Base-by-base conservation (phyloP, 2,113 vertebrate genomes). In the Larimichthys polyactis region DNA sequence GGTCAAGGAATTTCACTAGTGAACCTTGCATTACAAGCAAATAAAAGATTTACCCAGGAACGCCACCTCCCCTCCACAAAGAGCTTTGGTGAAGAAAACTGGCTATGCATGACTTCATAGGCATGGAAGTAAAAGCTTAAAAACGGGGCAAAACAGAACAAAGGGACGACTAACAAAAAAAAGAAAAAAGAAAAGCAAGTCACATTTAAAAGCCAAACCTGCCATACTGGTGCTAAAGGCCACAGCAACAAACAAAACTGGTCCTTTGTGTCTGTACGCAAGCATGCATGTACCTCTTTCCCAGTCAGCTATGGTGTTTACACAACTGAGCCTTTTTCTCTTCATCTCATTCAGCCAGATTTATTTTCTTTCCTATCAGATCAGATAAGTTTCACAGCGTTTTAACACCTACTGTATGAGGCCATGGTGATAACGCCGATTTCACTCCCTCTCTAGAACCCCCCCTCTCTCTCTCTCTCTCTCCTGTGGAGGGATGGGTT, bases 381-480 rank as follows among this genome's bases (percentile, higher is more conserved):
- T 94, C 71, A 92, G 91, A 94, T 92, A 94, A 90, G 83, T 85
- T 86, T 90, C 85, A 93, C 90, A 68, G 82, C 27, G 22, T 83
- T 94, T 94, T 94, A 92, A 94, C 94, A 93, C 94, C 92, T 94
- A 91, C 91, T 87, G 91, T 82, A 88, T 87, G 49, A 93, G 75
- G 82, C 19, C 24, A 80, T 65, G 68, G 65, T 69, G 88, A 93
- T 94, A 93, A 94, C 54, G 7, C 63, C 17, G 29, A 11, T 55
- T 74, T 65, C 72, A 79, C 75, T 85, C 84, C 52, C 32, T 20
- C 27, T 10, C 4, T 46, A 12, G 10, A 22, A 11, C 66, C n/a
- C 11, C 49, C 59, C 29, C 52, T 10, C 66, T 32, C 14, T 44
- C 59, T 36, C 46, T 6, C 32, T 20, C 70, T 40, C 14, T 54